Base-by-base conservation (phyloP, 2,797 vertebrate species). In the Loris lydekkerianus region DNA sequence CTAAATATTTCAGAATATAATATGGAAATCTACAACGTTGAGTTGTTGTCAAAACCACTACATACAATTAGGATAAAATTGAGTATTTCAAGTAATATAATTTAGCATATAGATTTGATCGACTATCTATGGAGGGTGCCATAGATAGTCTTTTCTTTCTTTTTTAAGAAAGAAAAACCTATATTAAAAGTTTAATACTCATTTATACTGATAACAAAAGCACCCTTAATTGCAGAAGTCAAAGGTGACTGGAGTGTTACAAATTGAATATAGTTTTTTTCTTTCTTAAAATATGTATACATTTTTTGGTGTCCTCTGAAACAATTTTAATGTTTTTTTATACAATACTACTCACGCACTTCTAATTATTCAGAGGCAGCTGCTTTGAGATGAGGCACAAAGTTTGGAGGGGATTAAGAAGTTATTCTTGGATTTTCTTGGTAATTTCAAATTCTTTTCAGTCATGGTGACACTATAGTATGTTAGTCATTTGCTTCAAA, bases 361-460 rank as follows among this genome's bases (percentile, higher is more conserved):
- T 40, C 49, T 77, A 70, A 83, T 90, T 80, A 85, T 40, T 29
- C 29, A 94, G 60, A 77, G 60, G 20, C 61, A 76, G 40, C 40
- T 94, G 46, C 23, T 72, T 69, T 70, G 43, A 95, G 13, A 67
- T 60, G 70, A 89, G 46, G n/a, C 23, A 60, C 9, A 53, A 31
- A 10, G 18, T 80, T 18, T 56, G 17, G 53, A 75, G 78, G 29
- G 21, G 60, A 86, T 91, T 80, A 88, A 76, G 37, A 91, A 69
- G 10, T 40, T 93, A 25, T 46, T 80, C 10, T 83, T 89, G 60
- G 29, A 84, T 91, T 89, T 91, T 77, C 86, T 91, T 96, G 84
- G 53, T 73, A 91, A 91, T 86, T 89, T 93, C 43, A 96, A 40
- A 81, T 73, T 2, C 17, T 83, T 93, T 89, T 82, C 77, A 76